Percentiles rank a stretch among this genome's conserved stretches.
Evolutionary conservation across 2,113 vertebrate species (phyloP).

Genomic region (Trachemys scripta): DNA sequence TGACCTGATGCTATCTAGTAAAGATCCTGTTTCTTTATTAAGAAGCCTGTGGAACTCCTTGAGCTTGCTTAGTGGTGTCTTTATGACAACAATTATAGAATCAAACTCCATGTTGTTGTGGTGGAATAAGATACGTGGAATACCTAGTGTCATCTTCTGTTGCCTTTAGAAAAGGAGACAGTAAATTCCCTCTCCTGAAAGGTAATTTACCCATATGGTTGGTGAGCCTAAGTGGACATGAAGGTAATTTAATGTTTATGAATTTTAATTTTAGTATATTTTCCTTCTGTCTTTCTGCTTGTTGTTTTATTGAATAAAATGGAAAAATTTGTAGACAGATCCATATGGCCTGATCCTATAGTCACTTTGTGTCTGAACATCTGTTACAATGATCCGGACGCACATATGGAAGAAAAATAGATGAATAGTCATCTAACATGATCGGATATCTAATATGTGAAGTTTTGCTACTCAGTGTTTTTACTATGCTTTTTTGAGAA

Average conservation of each 20-base stretch:
- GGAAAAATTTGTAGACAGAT: not conserved
- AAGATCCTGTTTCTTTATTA: not conserved
- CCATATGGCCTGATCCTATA: not conserved
- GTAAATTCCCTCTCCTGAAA: not conserved
- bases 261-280: not conserved
- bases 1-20: not conserved
- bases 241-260: not conserved
- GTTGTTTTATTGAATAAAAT: not conserved
- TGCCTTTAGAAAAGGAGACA: conserved; percentile 2
- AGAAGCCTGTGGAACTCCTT: not conserved
- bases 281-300: conserved; percentile 7
- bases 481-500: not conserved
- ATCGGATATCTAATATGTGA: not conserved
- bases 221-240: not conserved
- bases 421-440: not conserved
- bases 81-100: not conserved
- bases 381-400: not conserved
- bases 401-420: not conserved
- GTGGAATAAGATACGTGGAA: not conserved
- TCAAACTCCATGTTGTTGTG: not conserved
- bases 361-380: not conserved
- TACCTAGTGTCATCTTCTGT: not conserved
- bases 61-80: not conserved
- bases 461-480: not conserved
- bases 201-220: not conserved